Conservation (phyloP, 2,797 vertebrate species). For the Lithobates pipiens region DNA sequence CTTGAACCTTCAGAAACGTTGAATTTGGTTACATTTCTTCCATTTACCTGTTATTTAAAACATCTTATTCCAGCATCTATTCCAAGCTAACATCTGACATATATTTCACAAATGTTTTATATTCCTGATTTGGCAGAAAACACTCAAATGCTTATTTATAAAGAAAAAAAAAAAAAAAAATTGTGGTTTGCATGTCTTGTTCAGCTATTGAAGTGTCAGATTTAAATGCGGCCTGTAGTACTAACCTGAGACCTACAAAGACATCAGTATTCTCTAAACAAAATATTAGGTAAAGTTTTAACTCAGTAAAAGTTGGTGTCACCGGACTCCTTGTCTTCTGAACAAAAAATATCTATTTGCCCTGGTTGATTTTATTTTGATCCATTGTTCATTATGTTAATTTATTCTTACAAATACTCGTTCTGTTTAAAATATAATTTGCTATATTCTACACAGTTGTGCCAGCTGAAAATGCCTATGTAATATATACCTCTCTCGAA, state of each 20-base stretch:
- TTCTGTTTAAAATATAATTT: slow-evolving; percentile 39
- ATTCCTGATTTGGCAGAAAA: slow-evolving; percentile 43
- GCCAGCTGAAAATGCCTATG: slow-evolving; percentile 58
- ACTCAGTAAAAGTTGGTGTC: neutral
- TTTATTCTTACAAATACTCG: slow-evolving; percentile 38
- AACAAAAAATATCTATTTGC: neutral
- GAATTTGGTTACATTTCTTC: slow-evolving; percentile 39
- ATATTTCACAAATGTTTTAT: slow-evolving; percentile 10
- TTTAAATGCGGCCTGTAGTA: slow-evolving; percentile 10
- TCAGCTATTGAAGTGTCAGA: slow-evolving; percentile 42
- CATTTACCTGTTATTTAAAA: neutral
- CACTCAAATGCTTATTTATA: slow-evolving; percentile 59
- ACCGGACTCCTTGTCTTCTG: neutral
- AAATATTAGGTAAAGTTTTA: neutral
- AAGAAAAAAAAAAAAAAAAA: slow-evolving; percentile 65
- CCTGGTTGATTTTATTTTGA: neutral
- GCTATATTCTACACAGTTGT: slow-evolving; percentile 20
- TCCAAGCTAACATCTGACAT: slow-evolving; percentile 36
- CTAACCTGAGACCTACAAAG: neutral
- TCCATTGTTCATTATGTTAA: slow-evolving; percentile 14
- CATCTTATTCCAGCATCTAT: slow-evolving; percentile 5
- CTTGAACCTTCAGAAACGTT: neutral
- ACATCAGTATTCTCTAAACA: neutral
- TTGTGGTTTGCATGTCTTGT: slow-evolving; percentile 63
- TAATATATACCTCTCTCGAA: slow-evolving; percentile 47